Evolutionary conservation across 2,797 vertebrate genomes (phyloP).

Genomic region (Malurus leucopterus): DNA sequence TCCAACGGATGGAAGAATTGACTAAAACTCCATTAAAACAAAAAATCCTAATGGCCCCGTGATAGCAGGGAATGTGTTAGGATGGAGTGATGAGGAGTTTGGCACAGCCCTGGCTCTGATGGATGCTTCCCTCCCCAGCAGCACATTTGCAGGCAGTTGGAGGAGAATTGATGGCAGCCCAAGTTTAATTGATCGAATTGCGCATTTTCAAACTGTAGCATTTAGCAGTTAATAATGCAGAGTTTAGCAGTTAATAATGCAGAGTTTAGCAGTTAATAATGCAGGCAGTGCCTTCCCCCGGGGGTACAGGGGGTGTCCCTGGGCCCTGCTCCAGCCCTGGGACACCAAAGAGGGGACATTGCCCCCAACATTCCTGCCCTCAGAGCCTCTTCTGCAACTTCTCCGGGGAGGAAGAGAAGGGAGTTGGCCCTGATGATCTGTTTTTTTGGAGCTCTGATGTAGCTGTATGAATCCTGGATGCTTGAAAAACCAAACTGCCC

Average conservation of each 20-base stretch:
- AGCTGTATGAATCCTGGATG: neutral
- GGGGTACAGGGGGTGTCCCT: neutral
- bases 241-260: neutral
- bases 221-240: neutral
- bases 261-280: neutral
- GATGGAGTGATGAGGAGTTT: neutral
- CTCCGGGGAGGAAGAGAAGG: neutral
- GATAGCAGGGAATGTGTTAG: neutral
- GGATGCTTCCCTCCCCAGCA: neutral
- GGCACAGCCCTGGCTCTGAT: neutral
- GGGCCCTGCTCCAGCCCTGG: neutral
- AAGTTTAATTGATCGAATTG: neutral
- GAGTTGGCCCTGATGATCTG: neutral
- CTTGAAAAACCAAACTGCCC: neutral
- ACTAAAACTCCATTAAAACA: neutral
- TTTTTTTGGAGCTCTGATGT: neutral
- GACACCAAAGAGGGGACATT: accelerated
- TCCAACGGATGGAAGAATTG: neutral
- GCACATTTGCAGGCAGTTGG: neutral
- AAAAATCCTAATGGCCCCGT: accelerated
- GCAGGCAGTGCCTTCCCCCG: neutral
- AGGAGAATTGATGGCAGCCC: accelerated
- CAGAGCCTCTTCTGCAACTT: neutral
- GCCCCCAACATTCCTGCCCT: neutral
- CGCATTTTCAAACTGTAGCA: neutral